Evolutionary conservation across 2,888 invertebrate species (phyloP).

Genomic region (Plagiodera versicolora): DNA sequence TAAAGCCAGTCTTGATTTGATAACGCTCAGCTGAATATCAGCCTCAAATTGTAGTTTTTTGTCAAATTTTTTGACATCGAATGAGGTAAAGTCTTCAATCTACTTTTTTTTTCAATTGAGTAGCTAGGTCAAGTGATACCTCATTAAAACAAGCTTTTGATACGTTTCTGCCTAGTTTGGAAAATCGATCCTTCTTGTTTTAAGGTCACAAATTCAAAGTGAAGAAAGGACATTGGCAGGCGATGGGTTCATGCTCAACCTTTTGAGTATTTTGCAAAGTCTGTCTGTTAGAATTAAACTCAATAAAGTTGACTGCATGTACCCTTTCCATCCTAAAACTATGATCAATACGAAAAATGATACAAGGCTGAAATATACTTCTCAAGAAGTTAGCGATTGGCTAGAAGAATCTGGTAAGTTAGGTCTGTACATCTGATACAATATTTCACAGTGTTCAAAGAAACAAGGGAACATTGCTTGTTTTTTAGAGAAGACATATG

Average conservation of each 20-base stretch:
- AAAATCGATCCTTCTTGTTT: not conserved
- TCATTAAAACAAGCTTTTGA: no score
- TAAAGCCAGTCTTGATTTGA: no score
- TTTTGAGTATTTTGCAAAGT: conserved; percentile 87
- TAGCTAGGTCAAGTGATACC: no score
- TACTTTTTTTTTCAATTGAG: no score
- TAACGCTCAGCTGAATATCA: no score
- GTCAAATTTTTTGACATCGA: no score
- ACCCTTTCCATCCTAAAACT: conserved; percentile 82
- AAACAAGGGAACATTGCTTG: no score
- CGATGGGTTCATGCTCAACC: conserved; percentile 95
- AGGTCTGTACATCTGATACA: not conserved
- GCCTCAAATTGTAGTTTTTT: no score
- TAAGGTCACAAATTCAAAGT: conserved; percentile 78
- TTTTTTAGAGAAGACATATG: conserved; percentile 58
- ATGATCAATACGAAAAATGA: conserved; percentile 73
- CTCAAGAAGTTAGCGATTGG: conserved; percentile 81
- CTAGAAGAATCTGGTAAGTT: conserved; percentile 64
- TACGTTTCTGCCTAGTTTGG: no score
- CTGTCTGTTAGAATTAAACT: conserved; percentile 87
- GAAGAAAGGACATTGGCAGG: conserved; percentile 86
- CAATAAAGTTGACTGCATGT: conserved; percentile 85
- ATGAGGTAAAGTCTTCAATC: no score
- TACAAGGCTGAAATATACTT: conserved; percentile 80
- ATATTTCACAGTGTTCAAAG: no score